Percentiles rank a stretch among this genome's conserved stretches.
phyloP scores from a whole-genome alignment of 2,888 invertebrate genomes.

The Campoplex capitator region DNA sequence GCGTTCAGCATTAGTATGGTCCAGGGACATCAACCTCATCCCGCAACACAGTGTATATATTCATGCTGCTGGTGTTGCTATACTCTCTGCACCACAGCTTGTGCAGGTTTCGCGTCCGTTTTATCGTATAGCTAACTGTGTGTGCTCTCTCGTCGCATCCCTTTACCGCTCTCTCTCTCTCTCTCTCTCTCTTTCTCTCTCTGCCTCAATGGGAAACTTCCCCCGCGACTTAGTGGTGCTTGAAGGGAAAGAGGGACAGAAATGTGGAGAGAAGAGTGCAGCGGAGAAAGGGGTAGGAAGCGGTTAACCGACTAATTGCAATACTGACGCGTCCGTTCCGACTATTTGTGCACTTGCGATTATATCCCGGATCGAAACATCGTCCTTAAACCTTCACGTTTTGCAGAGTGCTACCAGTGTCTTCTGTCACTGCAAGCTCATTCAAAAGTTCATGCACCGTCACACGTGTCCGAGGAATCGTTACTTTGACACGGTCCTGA shows the following conservation, averaged over 20 bases:
- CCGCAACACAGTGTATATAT: conserved; percentile 52
- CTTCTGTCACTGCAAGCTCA: conserved; percentile 1
- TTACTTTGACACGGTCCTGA: neutral
- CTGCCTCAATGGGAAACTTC: conserved; percentile 49
- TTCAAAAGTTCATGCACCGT: conserved; percentile 26
- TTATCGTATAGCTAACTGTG: conserved; percentile 14
- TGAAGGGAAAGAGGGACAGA: conserved; percentile 51
- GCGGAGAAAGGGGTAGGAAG: conserved; percentile 41
- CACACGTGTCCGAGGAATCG: neutral
- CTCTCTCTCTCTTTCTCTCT: neutral
- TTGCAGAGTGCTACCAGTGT: conserved; percentile 32
- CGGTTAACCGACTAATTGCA: conserved; percentile 83
- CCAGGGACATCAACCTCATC: conserved; percentile 63
- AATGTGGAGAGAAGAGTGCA: conserved; percentile 58
- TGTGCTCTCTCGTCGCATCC: conserved; percentile 48
- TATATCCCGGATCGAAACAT: conserved; percentile 74
- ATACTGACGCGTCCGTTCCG: conserved; percentile 79
- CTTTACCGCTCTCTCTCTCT: conserved; percentile 36
- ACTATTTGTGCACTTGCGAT: conserved; percentile 80
- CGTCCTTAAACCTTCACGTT: conserved; percentile 55
- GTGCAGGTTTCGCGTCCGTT: conserved; percentile 52
- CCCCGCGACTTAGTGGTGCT: conserved; percentile 64
- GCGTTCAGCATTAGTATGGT: conserved; percentile 77
- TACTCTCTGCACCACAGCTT: conserved; percentile 24
- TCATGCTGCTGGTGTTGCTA: conserved; percentile 48